Evolutionary conservation across 2,797 vertebrate genomes (phyloP), one percentile per base, ranked within the genome.

Genomic region (Siniperca obscura): DNA sequence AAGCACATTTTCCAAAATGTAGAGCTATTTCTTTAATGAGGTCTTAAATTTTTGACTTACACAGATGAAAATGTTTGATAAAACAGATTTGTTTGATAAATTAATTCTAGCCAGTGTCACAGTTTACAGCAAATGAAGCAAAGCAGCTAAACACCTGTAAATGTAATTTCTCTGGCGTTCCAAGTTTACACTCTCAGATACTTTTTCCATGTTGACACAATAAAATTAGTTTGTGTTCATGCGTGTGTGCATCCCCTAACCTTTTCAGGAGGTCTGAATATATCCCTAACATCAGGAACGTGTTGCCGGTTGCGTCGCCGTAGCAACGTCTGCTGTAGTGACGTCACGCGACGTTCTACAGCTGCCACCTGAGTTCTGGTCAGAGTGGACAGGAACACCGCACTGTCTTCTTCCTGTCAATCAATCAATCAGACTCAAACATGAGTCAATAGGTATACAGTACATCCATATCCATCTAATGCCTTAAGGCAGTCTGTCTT

Each of bases 221-320:
- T 17, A 5, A 13, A 42, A 56, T 17, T 13, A 27, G 30, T 67
- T n/a, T 48, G 36, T 44, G 40, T 36, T 30, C 1, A 34, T 50
- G 13, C 46, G 19, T 22, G 25, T 36, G 48, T 48, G 19, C 0
- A 4, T 61, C 36, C 59, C 0, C 80, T 13, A 30, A 93, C 93
- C 88, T 95, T 94, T 57, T 87, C 92, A 44, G 96, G 94, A 36
- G 95, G 95, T 90, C 95, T 96, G 92, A 99, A 99, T 94, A 99
- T 98, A 85, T 99, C 98, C 90, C 98, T 95, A 76, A 99, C 98
- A 59, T 99, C 97, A 25, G 98, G 98, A 85, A 97, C 94, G 40
- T 97, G 97, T 75, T 98, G 90, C 2, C 97, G 96, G 82, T 98
- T 99, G 91, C 93, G 96, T 95, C 87, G 97, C 95, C 97, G 95